Conservation (phyloP, 2,113 vertebrate species). For the Triplophysa tibetana region DNA sequence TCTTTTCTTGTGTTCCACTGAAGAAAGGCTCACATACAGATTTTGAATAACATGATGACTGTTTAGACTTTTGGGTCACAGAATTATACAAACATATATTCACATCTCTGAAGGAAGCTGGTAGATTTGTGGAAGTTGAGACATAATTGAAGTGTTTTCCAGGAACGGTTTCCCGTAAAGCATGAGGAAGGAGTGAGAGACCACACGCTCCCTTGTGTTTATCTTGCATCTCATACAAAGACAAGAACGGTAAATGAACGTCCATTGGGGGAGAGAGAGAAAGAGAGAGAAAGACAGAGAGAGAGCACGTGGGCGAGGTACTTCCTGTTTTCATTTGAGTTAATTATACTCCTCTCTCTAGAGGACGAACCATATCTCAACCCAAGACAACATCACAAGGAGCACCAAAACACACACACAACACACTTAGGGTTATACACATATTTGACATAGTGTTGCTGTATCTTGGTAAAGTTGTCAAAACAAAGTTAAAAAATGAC, state of each 20-base stretch:
- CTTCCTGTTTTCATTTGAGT: conserved; percentile 77
- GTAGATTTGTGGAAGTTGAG: not conserved
- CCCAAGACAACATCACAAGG: conserved; percentile 35
- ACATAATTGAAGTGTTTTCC: conserved; percentile 19
- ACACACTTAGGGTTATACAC: not conserved
- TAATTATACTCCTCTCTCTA: conserved; percentile 73
- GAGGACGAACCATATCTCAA: conserved; percentile 61
- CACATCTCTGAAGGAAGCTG: not conserved
- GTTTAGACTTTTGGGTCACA: too few species aligned
- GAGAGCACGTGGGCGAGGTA: conserved; percentile 72
- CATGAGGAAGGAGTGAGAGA: conserved; percentile 27
- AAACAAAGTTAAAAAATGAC: too few species aligned
- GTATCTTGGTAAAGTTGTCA: too few species aligned
- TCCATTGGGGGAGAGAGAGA: conserved; percentile 34
- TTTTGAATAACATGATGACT: too few species aligned
- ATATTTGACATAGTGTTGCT: too few species aligned
- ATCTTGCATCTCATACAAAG: conserved; percentile 54
- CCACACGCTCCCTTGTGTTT: conserved; percentile 54
- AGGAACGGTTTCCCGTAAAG: conserved; percentile 67
- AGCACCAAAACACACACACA: conserved; percentile 15
- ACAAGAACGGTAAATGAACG: conserved; percentile 16
- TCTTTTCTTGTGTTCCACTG: too few species aligned
- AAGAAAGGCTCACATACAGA: too few species aligned
- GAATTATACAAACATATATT: not conserved
- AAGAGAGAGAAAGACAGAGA: conserved; percentile 59